Conservation (phyloP, 2,888 invertebrate genomes). For the Sphecodes monilicornis region DNA sequence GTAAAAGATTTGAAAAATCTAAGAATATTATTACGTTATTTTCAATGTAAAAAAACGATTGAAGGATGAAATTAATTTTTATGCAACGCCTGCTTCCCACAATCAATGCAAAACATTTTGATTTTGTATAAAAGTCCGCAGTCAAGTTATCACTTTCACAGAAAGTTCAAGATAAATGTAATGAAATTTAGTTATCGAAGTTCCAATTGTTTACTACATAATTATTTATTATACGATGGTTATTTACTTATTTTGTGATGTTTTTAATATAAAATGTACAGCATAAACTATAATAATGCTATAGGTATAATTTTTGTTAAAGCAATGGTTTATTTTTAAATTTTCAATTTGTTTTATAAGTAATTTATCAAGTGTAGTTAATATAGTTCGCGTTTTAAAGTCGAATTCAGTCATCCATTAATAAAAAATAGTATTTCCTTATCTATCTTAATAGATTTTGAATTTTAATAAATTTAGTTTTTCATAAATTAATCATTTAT, state of each 20-base stretch:
- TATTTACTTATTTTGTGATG: background rate
- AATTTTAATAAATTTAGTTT: background rate
- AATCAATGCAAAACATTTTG: too few species aligned
- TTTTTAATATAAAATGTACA: background rate
- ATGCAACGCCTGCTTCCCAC: too few species aligned
- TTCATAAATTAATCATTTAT: background rate
- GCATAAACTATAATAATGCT: background rate
- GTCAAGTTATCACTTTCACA: background rate
- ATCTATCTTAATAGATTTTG: background rate
- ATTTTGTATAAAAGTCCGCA: too few species aligned
- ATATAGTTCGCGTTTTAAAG: background rate
- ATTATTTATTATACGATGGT: too few species aligned
- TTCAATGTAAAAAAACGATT: too few species aligned
- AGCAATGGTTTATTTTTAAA: background rate
- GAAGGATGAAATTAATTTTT: too few species aligned
- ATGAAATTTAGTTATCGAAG: background rate
- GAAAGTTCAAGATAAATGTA: background rate
- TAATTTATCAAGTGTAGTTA: background rate
- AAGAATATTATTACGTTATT: too few species aligned
- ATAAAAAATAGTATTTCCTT: background rate
- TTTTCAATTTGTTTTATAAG: background rate
- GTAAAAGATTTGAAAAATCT: too few species aligned
- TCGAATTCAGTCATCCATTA: background rate
- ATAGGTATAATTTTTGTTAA: background rate
- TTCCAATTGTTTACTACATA: too few species aligned